These are phyloP conservation scores for Balaeniceps rex DNA, from an alignment of 2,113 vertebrate genomes.

Conservation along the genomic window DNA sequence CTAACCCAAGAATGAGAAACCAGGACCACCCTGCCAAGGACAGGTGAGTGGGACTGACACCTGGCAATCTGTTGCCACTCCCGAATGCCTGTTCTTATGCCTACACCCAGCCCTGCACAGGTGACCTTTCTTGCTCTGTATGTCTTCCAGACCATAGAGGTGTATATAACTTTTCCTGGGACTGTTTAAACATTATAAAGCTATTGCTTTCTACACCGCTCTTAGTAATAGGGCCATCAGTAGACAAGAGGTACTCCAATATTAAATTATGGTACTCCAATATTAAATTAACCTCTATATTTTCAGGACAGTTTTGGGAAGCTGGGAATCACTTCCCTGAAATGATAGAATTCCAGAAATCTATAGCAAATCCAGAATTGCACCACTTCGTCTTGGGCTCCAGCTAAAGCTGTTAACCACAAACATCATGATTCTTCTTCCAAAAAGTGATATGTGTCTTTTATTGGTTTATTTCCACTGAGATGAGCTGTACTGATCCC, in stretches of 20 bases:
- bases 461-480: background rate
- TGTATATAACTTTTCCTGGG: background rate
- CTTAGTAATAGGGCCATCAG: background rate
- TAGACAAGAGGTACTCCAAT: background rate
- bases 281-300: background rate
- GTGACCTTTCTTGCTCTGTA: background rate
- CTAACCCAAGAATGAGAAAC: background rate
- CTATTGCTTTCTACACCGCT: background rate
- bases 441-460: background rate
- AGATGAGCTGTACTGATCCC: background rate
- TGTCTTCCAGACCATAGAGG: background rate
- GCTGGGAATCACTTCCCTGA: background rate
- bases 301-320: background rate
- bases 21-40: background rate
- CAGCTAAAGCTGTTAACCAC: background rate
- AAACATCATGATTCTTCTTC: background rate
- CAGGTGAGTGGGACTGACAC: background rate
- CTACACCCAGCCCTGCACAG: background rate
- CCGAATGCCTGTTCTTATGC: background rate
- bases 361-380: background rate
- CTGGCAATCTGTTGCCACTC: background rate
- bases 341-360: background rate
- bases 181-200: background rate
- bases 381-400: background rate
- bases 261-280: background rate